phyloP scores from a whole-genome alignment of 2,888 invertebrate genomes.

The Sympetrum striolatum region DNA sequence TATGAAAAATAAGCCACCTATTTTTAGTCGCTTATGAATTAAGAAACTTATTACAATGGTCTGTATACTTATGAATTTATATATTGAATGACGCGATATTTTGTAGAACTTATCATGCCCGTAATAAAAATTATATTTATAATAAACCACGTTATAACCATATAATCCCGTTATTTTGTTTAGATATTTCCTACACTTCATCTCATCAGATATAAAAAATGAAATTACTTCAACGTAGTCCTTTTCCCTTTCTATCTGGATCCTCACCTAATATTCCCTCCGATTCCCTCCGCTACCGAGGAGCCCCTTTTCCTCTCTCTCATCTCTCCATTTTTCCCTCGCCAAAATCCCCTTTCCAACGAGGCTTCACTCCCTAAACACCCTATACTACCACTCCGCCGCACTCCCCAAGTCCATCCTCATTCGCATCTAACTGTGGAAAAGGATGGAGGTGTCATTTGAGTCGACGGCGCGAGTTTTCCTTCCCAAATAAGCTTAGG shows the following conservation, averaged over 20 bases:
- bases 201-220: not conserved
- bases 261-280: not conserved
- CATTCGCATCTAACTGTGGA: slow-evolving; percentile 31
- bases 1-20: too few species aligned
- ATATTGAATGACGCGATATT: too few species aligned
- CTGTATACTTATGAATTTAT: too few species aligned
- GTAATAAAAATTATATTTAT: too few species aligned
- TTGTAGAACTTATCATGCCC: too few species aligned
- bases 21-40: too few species aligned
- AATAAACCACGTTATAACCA: too few species aligned
- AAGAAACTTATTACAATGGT: too few species aligned
- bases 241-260: not conserved
- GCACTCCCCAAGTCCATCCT: slow-evolving; percentile 19
- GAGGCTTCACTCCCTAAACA: slow-evolving; percentile 33
- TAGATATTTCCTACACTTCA: not conserved
- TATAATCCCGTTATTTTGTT: not conserved
- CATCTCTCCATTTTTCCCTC: not conserved
- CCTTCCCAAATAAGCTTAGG: slow-evolving; percentile 26
- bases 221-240: not conserved
- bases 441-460: slow-evolving; percentile 24
- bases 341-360: not conserved
- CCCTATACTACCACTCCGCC: slow-evolving; percentile 4
- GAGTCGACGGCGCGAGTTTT: slow-evolving; percentile 32
- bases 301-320: not conserved
- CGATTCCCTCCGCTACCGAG: not conserved